Conservation (phyloP, 2,888 invertebrate species). For the Steromphala cineraria region DNA sequence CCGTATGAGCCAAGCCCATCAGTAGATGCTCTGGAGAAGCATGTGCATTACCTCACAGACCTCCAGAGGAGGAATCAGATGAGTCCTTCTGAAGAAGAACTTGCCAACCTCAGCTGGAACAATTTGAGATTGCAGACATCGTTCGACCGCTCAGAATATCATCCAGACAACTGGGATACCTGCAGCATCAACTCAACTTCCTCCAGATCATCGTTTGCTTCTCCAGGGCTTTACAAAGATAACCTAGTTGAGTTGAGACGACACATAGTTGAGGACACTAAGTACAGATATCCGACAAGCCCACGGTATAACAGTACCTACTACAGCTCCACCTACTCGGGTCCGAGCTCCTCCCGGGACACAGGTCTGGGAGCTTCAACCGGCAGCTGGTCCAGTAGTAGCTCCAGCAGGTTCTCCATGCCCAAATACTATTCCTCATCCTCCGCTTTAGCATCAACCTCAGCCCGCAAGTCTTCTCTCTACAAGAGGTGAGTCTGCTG, state of each 20-base stretch:
- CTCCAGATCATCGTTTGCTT: neutral
- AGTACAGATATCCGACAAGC: slow-evolving; percentile 38
- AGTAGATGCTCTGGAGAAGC: slow-evolving; percentile 19
- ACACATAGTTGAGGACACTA: slow-evolving; percentile 53
- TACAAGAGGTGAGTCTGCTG: too few species aligned
- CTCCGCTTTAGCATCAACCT: neutral
- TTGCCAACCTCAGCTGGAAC: neutral
- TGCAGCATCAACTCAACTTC: neutral
- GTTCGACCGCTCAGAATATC: neutral
- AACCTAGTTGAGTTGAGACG: slow-evolving; percentile 61
- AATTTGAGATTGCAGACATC: neutral
- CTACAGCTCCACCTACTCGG: neutral
- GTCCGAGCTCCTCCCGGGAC: neutral
- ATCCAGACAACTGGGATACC: neutral
- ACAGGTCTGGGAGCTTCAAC: neutral
- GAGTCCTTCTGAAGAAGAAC: neutral
- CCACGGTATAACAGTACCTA: neutral
- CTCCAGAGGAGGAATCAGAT: neutral
- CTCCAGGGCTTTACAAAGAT: slow-evolving; percentile 61
- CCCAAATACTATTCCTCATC: neutral
- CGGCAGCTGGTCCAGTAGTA: neutral
- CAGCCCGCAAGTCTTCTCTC: too few species aligned
- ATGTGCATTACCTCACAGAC: neutral
- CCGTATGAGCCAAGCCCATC: neutral
- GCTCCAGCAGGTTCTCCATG: neutral